phyloP scores from a whole-genome alignment of 2,113 vertebrate species.

The Gobio gobio region DNA sequence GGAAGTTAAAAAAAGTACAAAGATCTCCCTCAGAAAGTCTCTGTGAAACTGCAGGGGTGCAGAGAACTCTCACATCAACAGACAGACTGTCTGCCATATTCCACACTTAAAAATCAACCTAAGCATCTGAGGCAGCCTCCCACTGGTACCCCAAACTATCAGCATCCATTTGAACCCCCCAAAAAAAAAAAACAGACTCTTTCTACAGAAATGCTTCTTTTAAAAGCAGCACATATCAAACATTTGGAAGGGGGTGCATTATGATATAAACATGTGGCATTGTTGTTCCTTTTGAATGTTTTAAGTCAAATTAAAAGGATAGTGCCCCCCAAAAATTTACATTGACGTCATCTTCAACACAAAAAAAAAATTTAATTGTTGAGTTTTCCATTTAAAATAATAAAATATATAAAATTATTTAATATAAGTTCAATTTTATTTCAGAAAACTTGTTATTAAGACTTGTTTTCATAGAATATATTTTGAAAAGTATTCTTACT shows the following conservation, averaged over 20 bases:
- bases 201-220: background rate
- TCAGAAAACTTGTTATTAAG: background rate
- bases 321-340: background rate
- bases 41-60: conserved; percentile 10
- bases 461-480: background rate
- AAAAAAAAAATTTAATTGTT: background rate
- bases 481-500: background rate
- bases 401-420: background rate
- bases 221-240: background rate
- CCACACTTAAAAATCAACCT: conserved; percentile 9
- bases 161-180: background rate
- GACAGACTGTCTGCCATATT: background rate
- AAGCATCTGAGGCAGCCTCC: conserved; percentile 12
- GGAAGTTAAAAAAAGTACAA: background rate
- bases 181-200: background rate
- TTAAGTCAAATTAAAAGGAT: background rate
- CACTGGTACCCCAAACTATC: background rate
- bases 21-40: background rate
- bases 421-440: background rate
- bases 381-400: background rate
- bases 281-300: background rate
- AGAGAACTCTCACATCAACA: background rate
- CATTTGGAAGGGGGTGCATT: background rate
- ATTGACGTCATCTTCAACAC: background rate
- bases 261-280: background rate